phyloP scores from a whole-genome alignment of 2,888 invertebrate genomes.

The Rhamnusium bicolor region DNA sequence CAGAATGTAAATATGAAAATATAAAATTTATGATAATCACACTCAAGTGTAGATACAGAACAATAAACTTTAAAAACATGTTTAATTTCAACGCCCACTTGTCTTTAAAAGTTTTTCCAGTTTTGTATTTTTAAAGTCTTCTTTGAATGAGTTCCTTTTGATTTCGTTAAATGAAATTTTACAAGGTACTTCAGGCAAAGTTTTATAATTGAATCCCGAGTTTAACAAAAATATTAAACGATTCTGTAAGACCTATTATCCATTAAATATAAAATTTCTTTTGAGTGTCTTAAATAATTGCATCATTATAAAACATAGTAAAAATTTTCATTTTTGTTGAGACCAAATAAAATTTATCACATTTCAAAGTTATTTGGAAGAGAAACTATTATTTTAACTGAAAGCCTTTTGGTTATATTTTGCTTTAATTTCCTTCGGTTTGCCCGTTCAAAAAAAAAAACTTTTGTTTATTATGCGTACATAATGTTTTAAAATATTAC shows the following conservation, averaged over 20 bases:
- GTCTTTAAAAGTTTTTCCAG: neutral
- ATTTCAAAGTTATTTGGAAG: too few species aligned
- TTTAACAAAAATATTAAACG: slow-evolving; percentile 6
- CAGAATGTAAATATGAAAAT: neutral
- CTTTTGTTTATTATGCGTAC: too few species aligned
- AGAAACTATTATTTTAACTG: too few species aligned
- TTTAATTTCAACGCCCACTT: slow-evolving; percentile 8
- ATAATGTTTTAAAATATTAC: too few species aligned
- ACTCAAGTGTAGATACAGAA: neutral
- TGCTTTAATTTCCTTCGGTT: too few species aligned
- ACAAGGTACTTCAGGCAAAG: neutral
- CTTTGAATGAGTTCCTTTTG: neutral
- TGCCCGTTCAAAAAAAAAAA: too few species aligned
- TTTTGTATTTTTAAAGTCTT: slow-evolving; percentile 5
- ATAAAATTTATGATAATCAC: neutral
- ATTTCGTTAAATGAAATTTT: slow-evolving; percentile 21
- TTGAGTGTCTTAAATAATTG: neutral
- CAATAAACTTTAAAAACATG: slow-evolving; percentile 11
- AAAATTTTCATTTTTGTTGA: too few species aligned
- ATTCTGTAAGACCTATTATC: neutral
- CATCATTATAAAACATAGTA: too few species aligned
- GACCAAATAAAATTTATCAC: too few species aligned
- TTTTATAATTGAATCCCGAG: slow-evolving; percentile 8
- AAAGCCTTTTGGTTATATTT: too few species aligned
- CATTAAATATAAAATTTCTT: neutral